Conservation (phyloP, 2,888 invertebrate species). For the Morpho helenor region DNA sequence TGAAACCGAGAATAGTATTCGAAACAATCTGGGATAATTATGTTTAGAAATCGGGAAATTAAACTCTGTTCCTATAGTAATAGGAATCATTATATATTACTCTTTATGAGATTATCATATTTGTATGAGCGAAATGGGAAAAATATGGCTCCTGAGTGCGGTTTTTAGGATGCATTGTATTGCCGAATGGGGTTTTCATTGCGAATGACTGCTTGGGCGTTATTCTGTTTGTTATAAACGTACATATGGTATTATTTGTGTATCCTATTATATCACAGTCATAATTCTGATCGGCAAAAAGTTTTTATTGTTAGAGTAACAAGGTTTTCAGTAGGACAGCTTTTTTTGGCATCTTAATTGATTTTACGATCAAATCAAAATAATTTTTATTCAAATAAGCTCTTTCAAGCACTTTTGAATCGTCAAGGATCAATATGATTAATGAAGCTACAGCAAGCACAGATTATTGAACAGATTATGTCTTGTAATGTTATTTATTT, state of each 20-base stretch:
- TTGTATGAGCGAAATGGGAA: slow-evolving; percentile 20
- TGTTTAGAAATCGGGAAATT: background rate
- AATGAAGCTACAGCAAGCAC: too few species aligned
- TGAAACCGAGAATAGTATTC: slow-evolving; percentile 38
- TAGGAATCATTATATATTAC: slow-evolving; percentile 4
- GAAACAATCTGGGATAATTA: slow-evolving; percentile 32
- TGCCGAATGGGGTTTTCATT: slow-evolving; percentile 55
- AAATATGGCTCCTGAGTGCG: slow-evolving; percentile 31
- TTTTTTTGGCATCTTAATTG: too few species aligned
- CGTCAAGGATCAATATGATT: too few species aligned
- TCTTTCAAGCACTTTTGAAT: too few species aligned
- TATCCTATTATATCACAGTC: slow-evolving; percentile 32
- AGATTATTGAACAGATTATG: too few species aligned
- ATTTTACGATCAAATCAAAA: too few species aligned
- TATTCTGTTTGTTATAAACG: slow-evolving; percentile 51
- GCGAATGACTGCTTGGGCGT: slow-evolving; percentile 54
- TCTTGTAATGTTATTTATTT: too few species aligned
- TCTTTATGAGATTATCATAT: background rate
- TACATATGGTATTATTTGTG: slow-evolving; percentile 57
- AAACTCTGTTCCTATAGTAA: background rate
- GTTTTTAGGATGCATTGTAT: slow-evolving; percentile 28
- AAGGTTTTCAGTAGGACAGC: too few species aligned
- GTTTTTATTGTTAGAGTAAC: background rate
- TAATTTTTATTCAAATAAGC: too few species aligned
- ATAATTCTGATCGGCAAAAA: slow-evolving; percentile 3